Evolutionary conservation across 2,888 invertebrate genomes (phyloP), one percentile per base, ranked within the genome.

Genomic region (Trilocha varians): DNA sequence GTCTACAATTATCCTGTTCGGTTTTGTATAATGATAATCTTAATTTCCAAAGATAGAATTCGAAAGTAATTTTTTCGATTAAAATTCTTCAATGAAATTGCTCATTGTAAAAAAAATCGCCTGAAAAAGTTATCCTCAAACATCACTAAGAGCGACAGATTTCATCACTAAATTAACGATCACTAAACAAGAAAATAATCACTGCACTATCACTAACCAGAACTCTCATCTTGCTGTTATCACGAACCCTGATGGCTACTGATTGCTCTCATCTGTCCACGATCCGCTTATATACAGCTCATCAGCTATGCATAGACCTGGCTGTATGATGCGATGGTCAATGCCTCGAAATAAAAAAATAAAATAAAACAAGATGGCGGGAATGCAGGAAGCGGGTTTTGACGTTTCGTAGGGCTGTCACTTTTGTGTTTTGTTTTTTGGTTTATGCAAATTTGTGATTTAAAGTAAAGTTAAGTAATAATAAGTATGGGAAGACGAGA

Each of bases 321-420:
- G 57, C 64, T 62, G 65, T 61, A 49, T 56, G 52, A 61, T 57
- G 42, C 52, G 51, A 53, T 49, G 55, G 52, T 50, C 46, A 55
- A 50, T 46, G 53, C 54, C 16, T 34, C n/a, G 13, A 62, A 49
- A 63, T 59, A 50, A 63, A 57, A 48, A 52, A 57, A 62, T 56
- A 53, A 53, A 41, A 39, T 32, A 36, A 38, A 49, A 34, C 36
- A 62, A 57, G 65, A 66, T 63, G 70, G 73, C 62, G 74, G 74
- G 78, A 74, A 80, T 79, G 79, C 74, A 79, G 83, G 83, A 83
- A 84, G 77, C 68, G 65, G 60, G 55, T 66, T 75, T 73, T 72
- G 72, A 25, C 25, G 25, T 25, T 25, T 25, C 25, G 25, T 25
- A 25, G 25, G 25, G 25, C 25, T 25, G 25, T 4, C 4, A 25